These are phyloP conservation scores for Pheucticus melanocephalus DNA, from an alignment of 2,113 vertebrate genomes.

Conservation along the genomic window DNA sequence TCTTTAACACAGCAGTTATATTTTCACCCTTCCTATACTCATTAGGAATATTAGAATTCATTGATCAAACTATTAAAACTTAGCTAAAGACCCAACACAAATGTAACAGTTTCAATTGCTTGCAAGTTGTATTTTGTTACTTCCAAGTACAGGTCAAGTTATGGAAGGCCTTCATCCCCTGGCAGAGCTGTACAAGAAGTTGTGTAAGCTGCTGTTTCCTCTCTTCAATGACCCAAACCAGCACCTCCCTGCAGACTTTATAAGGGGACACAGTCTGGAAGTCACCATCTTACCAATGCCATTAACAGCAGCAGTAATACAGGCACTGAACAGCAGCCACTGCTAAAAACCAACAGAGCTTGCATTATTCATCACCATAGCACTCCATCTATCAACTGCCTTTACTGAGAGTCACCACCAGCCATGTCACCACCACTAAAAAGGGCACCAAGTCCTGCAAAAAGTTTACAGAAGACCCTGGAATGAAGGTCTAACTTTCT, in stretches of 20 bases:
- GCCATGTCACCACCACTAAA: not conserved
- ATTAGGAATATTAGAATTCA: not conserved
- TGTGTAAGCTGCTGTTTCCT: not conserved
- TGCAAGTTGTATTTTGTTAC: not conserved
- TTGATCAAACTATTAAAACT: not conserved
- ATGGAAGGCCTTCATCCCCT: not conserved
- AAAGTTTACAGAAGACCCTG: not conserved
- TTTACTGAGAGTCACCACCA: not conserved
- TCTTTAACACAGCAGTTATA: not conserved
- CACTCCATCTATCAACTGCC: not conserved
- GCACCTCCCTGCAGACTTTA: not conserved
- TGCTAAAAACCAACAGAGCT: not conserved
- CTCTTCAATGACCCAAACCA: not conserved
- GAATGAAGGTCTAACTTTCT: not conserved
- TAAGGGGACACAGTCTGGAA: not conserved
- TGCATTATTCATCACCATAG: not conserved
- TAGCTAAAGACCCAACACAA: not conserved
- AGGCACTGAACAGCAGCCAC: not conserved
- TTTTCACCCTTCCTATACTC: not conserved
- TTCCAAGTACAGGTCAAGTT: not conserved
- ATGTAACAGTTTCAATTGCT: fast-evolving
- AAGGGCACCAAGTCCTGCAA: not conserved
- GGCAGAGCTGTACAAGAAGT: not conserved
- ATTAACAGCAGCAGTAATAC: not conserved
- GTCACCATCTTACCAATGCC: not conserved